These are phyloP conservation scores for Porites divaricata DNA, from an alignment of 92 coral and sea anemone species.

Conservation along the genomic window DNA sequence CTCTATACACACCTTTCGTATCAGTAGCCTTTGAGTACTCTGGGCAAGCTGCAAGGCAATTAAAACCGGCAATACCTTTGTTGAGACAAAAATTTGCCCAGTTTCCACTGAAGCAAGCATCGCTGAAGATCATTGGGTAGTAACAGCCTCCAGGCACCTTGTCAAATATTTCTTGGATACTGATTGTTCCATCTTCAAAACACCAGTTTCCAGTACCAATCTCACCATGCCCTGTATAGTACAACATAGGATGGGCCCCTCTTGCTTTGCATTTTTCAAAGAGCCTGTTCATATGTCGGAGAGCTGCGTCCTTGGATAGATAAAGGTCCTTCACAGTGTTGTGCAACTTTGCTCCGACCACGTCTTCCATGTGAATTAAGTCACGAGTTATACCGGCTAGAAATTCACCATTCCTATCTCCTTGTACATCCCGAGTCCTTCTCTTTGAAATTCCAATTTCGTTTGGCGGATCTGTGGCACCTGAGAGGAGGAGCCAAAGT, in stretches of 20 bases:
- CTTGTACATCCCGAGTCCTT: too few species aligned
- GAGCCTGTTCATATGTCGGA: background rate
- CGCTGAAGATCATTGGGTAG: slow-evolving; percentile 25
- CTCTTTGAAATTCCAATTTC: too few species aligned
- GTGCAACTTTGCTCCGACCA: too few species aligned
- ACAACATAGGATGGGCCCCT: background rate
- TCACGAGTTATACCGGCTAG: too few species aligned
- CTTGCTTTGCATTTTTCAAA: background rate
- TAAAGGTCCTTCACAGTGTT: background rate
- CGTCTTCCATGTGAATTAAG: too few species aligned
- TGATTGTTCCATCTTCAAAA: slow-evolving; percentile 29
- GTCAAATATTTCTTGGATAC: slow-evolving; percentile 22
- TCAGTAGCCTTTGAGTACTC: slow-evolving; percentile 7
- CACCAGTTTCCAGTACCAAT: slow-evolving; percentile 38
- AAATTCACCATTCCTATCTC: too few species aligned
- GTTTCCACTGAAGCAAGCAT: slow-evolving; percentile 25
- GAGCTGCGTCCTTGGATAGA: background rate
- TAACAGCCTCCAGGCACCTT: background rate
- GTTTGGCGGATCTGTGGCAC: too few species aligned
- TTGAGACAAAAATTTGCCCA: slow-evolving; percentile 24
- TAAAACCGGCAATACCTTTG: background rate
- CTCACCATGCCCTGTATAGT: slow-evolving; percentile 36
- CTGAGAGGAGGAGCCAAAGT: too few species aligned
- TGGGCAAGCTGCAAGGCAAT: slow-evolving; percentile 30
- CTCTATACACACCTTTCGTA: slow-evolving; percentile 14